Conservation (phyloP, 2,113 vertebrate species). For the Anser cygnoides region DNA sequence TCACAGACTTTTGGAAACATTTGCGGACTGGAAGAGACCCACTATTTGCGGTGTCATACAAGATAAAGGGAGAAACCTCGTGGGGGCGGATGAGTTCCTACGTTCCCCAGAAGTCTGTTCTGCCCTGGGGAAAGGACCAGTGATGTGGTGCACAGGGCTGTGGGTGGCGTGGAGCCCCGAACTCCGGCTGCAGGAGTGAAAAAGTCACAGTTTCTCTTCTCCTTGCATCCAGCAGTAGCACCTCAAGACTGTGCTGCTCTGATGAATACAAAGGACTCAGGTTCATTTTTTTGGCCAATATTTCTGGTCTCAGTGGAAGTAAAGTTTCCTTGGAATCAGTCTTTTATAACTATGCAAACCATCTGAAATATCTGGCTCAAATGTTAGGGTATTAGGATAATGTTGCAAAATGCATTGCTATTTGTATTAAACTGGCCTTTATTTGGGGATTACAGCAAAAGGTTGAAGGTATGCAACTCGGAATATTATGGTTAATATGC, state of each 20-base stretch:
- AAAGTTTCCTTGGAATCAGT: background rate
- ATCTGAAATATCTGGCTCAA: background rate
- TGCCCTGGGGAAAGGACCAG: fast-evolving
- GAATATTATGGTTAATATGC: background rate
- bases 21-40: background rate
- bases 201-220: background rate
- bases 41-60: background rate
- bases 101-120: fast-evolving
- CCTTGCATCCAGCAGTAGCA: background rate
- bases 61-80: background rate
- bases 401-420: background rate
- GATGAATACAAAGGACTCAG: background rate
- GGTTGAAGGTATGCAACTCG: background rate
- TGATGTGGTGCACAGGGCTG: fast-evolving
- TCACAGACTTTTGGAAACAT: background rate
- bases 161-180: background rate
- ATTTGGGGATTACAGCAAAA: background rate
- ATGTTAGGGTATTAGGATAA: background rate
- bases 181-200: background rate
- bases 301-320: background rate
- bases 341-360: background rate
- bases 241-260: background rate
- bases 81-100: fast-evolving
- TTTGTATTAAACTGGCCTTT: background rate
- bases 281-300: background rate